Conservation (phyloP, 2,888 invertebrate species). For the Hypomecis atomaria region DNA sequence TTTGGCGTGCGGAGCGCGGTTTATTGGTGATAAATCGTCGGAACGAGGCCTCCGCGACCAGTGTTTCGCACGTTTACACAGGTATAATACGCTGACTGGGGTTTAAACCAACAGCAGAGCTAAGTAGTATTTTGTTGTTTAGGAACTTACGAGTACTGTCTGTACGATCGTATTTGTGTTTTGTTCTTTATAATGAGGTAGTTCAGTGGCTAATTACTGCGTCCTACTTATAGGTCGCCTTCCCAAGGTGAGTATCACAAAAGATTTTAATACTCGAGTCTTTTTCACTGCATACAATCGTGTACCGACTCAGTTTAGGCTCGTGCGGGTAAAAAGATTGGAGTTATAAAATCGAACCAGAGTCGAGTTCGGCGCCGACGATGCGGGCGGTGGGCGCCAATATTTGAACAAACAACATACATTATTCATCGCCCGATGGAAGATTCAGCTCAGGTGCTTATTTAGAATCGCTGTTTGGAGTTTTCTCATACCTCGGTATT, state of each 20-base stretch:
- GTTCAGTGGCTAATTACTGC: neutral
- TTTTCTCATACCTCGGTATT: conserved; percentile 25
- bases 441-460: conserved; percentile 38
- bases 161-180: neutral
- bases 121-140: conserved; percentile 1
- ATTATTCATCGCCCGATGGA: conserved; percentile 41
- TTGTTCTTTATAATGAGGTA: neutral
- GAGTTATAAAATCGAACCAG: conserved; percentile 56
- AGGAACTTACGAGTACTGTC: neutral
- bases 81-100: conserved; percentile 35
- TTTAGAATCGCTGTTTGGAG: conserved; percentile 28
- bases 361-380: conserved; percentile 52
- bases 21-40: conserved; percentile 61
- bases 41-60: conserved; percentile 50
- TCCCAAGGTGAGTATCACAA: neutral
- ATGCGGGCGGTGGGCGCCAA: conserved; percentile 48
- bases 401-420: conserved; percentile 51
- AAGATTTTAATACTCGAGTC: neutral
- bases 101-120: conserved; percentile 8
- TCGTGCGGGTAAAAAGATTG: conserved; percentile 47
- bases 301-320: neutral
- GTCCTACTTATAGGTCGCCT: neutral
- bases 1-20: conserved; percentile 53
- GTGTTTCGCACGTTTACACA: conserved; percentile 25
- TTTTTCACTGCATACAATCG: neutral